phyloP scores from a whole-genome alignment of 1,140 invertebrate species.

The Vanessa atalanta region DNA sequence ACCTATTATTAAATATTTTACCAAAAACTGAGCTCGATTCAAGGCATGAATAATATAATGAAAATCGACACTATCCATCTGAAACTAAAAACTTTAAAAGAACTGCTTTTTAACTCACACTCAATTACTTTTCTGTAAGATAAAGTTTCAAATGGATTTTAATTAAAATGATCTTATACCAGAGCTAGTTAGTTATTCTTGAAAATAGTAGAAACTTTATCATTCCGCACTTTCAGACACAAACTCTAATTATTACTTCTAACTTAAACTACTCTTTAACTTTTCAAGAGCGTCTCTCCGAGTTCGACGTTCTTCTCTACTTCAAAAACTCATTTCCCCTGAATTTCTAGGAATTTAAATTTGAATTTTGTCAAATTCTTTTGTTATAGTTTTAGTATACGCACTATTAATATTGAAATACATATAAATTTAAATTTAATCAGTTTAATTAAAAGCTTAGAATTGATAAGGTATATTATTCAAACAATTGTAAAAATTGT shows the following conservation, averaged over 20 bases:
- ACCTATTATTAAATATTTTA: no score
- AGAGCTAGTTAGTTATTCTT: slow-evolving; percentile 49
- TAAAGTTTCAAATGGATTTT: slow-evolving; percentile 53
- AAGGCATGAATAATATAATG: background rate
- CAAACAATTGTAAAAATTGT: no score
- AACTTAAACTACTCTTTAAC: slow-evolving; percentile 34
- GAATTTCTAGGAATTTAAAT: slow-evolving; percentile 10
- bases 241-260: slow-evolving; percentile 34
- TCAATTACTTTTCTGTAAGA: slow-evolving; percentile 38
- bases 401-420: background rate
- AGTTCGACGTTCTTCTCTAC: slow-evolving; percentile 24
- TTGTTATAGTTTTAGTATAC: background rate
- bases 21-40: background rate
- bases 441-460: no score
- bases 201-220: slow-evolving; percentile 54
- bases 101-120: slow-evolving; percentile 25
- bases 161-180: slow-evolving; percentile 58
- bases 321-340: slow-evolving; percentile 18
- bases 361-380: background rate
- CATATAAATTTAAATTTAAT: no score
- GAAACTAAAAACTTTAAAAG: slow-evolving; percentile 6
- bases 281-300: slow-evolving; percentile 11
- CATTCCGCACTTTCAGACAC: slow-evolving; percentile 29
- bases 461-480: no score
- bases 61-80: background rate